Evolutionary conservation across 2,113 vertebrate genomes (phyloP), one percentile per base, ranked within the genome.

Genomic region (Atherinomorus stipes): DNA sequence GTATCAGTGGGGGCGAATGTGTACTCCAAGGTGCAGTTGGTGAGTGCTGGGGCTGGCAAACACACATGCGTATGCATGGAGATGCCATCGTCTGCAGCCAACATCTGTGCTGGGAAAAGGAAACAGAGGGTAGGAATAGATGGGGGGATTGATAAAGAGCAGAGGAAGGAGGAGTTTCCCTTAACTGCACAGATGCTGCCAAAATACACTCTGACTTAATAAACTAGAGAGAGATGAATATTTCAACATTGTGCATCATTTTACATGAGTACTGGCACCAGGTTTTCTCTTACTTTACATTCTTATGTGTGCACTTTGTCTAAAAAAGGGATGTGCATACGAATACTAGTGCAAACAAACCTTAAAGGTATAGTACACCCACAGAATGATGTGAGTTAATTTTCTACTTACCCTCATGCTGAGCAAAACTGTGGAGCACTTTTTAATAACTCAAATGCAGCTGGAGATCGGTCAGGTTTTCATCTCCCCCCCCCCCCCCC

Each of bases 101-200:
- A 77, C 74, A 83, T 83, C 80, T 83, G 81, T 31, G 5, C 51
- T 28, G 73, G 11, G 22, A 28, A 21, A 67, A 44, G 21, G 64
- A 42, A 26, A 37, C 37, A 10, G 34, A 19, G 61, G 40, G 61
- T 0, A 31, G 40, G 23, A 51, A 73, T 44, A 40, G 64, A 22
- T 62, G 53, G 21, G 6, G 23, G 7, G 31, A 34, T 34, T 5
- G 31, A 6, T 28, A 34, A 34, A 9, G 62, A 71, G 26, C 40
- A 42, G 56, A 3, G 12, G 16, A 50, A 64, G 34, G 7, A 71
- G 38, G 47, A 60, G 51, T 12, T 38, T 69, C 56, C 4, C 7
- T 61, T 64, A 18, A 2, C 28, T 49, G 77, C 52, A 31, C 57
- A 11, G 47, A 2, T 18, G 47, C 65, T 73, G 70, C 76, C 69